Percentiles rank a stretch among this genome's conserved stretches.
phyloP scores from a whole-genome alignment of 2,888 invertebrate genomes.

The Steinernema scapterisci region DNA sequence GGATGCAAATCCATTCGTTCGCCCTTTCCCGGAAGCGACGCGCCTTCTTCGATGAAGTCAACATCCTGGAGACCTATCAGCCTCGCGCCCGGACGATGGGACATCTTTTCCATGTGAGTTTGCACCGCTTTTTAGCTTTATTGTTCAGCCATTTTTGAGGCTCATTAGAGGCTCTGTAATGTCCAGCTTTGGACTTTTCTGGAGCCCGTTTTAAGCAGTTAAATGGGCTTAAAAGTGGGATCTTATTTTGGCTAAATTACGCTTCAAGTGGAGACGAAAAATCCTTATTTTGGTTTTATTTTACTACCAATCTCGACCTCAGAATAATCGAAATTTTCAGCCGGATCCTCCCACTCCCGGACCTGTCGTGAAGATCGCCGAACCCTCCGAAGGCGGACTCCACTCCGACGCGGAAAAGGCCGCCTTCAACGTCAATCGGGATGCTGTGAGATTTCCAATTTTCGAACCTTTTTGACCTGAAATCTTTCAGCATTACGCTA shows the following conservation, averaged over 20 bases:
- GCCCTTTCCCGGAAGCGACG: slow-evolving; percentile 50
- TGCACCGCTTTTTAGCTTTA: too few species aligned
- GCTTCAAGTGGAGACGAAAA: too few species aligned
- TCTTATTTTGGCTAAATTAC: too few species aligned
- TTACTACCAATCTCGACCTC: too few species aligned
- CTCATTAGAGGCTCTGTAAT: too few species aligned
- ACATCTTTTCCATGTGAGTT: slow-evolving; percentile 50
- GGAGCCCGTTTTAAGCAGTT: too few species aligned
- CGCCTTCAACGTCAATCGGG: slow-evolving; percentile 18
- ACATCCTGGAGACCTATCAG: slow-evolving; percentile 62
- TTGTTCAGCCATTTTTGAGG: too few species aligned
- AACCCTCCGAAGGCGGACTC: neutral
- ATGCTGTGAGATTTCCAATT: neutral
- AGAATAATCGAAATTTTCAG: slow-evolving; percentile 35
- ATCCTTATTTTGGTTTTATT: too few species aligned
- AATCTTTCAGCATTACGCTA: slow-evolving; percentile 57
- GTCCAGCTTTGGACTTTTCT: too few species aligned
- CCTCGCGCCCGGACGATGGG: slow-evolving; percentile 57
- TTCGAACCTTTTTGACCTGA: neutral
- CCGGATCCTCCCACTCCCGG: slow-evolving; percentile 52
- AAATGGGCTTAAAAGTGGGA: too few species aligned
- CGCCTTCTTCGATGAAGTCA: slow-evolving; percentile 60
- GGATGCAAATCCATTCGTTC: slow-evolving; percentile 49
- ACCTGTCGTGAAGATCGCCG: slow-evolving; percentile 39
- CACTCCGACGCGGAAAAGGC: slow-evolving; percentile 38